Evolutionary conservation across 2,797 vertebrate species (phyloP), one percentile per base, ranked within the genome.

Genomic region (Myotis vivesi): DNA sequence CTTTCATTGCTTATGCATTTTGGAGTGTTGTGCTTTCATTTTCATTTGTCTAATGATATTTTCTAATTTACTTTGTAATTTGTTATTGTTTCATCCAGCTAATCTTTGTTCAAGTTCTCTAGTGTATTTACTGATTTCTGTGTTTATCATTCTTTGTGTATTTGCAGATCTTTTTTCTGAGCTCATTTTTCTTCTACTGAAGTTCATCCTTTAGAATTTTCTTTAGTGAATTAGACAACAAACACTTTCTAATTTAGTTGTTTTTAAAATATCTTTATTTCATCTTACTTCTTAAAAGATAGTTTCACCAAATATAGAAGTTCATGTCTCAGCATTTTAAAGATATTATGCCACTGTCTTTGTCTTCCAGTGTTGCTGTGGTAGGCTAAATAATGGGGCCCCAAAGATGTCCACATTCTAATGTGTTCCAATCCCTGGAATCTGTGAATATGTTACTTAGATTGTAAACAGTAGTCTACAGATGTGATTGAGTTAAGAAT

Each of bases 181-280:
- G 4, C 51, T 90, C 10, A 76, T 71, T 85, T 87, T 83, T 38
- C 57, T 91, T 68, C 6, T 51, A 69, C 57, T 79, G n/a, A 86
- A 68, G 38, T 91, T 89, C 49, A 53, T 55, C 36, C 49, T 88
- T 90, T 82, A 79, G 51, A 69, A 82, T n/a, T 88, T 81, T 36
- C 53, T 87, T 80, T 44, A 81, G 28, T 89, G 33, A 84, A 30
- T 86, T 62, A 57, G 11, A 86, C n/a, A 72, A 44, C 46, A 79
- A 88, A 68, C 6, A 0, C 17, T 73, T 6, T 84, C 10, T 64
- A 33, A 85, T 88, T 91, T 81, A 44, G 62, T 77, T 89, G 41
- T 3, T 87, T 30, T 75, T 82, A 93, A 89, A 71, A 83, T 80
- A 62, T 44, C 25, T 87, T 94, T 73, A 59, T 86, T 87, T 75